Evolutionary conservation across 2,888 invertebrate genomes (phyloP), one percentile per base, ranked within the genome.

Genomic region (Cylindroiulus punctatus): DNA sequence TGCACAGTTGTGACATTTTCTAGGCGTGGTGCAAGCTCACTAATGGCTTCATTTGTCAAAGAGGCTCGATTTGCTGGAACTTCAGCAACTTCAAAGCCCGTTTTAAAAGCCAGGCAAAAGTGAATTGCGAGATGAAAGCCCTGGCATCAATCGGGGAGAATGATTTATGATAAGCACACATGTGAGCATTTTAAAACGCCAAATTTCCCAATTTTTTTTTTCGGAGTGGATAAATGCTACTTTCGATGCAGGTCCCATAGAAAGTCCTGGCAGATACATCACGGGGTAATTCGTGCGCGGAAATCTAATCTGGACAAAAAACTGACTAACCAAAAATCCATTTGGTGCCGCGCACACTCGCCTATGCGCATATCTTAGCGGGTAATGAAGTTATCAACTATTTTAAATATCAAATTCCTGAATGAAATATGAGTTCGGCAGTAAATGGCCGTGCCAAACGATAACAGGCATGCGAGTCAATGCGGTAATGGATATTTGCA

Each of bases 151-250:
- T 26, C 26, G 65, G 8, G 65, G 65, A 8, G 65, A 65, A 26
- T 65, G 65, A 65, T 65, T 65, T 22, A 65, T 65, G 65, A 65
- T 65, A 65, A 65, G 65, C 65, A 65, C 26, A 65, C 65, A 65
- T 26, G 65, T 65, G n/a, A 65, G 65, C 26, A 65, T 65, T 65
- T 57, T 65, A 65, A 65, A 65, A 65, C 26, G 26, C 8, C 8
- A 26, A 65, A 65, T 12, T 26, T 22, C 0, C 22, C 8, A 65
- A 26, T 22, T 26, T 65, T 65, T 65, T 44, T 57, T 40, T 57
- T 22, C 22, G 10, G 65, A 65, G 26, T 65, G 65, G 65, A 26
- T 65, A 65, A 65, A 65, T 12, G n/a, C 26, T 0, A 65, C 65
- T 65, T 65, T 65, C n/a, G 26, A 65, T 65, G 2, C 5, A 26